Base-by-base conservation (phyloP, 2,113 vertebrate genomes). In the Pterocles gutturalis region DNA sequence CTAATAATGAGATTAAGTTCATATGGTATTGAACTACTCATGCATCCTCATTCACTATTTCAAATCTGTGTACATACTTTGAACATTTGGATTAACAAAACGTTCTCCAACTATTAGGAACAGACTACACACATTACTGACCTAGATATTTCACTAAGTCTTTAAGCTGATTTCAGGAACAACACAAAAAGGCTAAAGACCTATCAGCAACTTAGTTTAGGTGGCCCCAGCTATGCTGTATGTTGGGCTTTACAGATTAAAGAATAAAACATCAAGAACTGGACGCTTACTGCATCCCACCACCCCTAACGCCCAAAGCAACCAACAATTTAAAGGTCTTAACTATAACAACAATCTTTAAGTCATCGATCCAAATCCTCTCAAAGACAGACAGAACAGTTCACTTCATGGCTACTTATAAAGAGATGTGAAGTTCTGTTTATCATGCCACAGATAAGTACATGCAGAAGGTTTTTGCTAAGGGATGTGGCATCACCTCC, bases 381-480 rank as follows among this genome's bases (percentile, higher is more conserved):
- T 15, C 38, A 31, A 58, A 69, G 21, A 51, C 21, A 45, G 22
- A n/a, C 2, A 54, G 31, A 90, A 64, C 17, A 85, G 17, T 18
- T 83, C 21, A 17, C 12, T 49, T 55, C 3, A 8, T 43, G 17
- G 8, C 3, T 49, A 49, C 29, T 26, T 67, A 60, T 26, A 60
- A 69, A 28, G 26, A 86, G 34, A 45, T 22, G 8, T 7, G 16
- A 81, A 21, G 17, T 11, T 70, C 25, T 53, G 24, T 80, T 76
- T 79, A 14, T 70, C 46, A 34, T 49, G 20, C 46, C 62, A 76
- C 89, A 98, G 98, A 98, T 91, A 98, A 98, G 61, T 98, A 97
- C 7, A 98, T 96, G 97, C 97, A 98, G 96, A 98, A 98, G 83
- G 96, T 97, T 84, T 98, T 98, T 92, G 97, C 96, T 28, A 97